Base-by-base conservation (phyloP, 2,797 vertebrate species). In the Mus caroli region DNA sequence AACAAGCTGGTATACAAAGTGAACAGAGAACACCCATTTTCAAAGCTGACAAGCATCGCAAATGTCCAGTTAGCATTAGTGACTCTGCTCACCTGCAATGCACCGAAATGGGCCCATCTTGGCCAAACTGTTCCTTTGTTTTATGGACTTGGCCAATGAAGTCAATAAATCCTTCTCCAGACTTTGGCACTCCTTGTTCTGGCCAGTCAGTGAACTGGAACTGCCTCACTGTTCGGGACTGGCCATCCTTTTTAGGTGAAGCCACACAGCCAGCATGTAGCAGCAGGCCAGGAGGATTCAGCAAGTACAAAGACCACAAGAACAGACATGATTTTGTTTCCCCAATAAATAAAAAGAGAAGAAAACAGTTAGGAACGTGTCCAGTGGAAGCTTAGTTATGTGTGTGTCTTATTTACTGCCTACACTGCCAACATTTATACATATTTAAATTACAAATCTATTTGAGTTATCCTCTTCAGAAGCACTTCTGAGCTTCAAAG, bases 131-230 rank as follows among this genome's bases (percentile, higher is more conserved):
- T 98, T 99, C 99, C 98, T 99, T 99, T 94, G 99, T 99, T 99
- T 99, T 99, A 99, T 99, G 99, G 67, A 99, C 99, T 99, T 99
- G 99, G 97, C 99, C 99, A 20, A 99, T 99, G 98, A 99, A 99
- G 98, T 99, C 99, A 97, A 99, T 99, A 98, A 99, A 99, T 96
- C 99, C 99, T 98, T 99, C 99, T 98, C 99, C 99, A 93, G 99
- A 99, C 98, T 99, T 99, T 98, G 99, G 99, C 98, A 99, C 99
- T 98, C 99, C 99, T 99, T 99, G 99, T 95, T 99, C 99, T 64
- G 99, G 99, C 99, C 99, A 99, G 98, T 99, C 99, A 50, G 99
- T 99, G 98, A 99, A 99, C 99, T 99, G 99, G 98, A 99, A 99
- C 98, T 99, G 99, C 97, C 99, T 99, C 92, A 99, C 99, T 96